phyloP scores from a whole-genome alignment of 2,797 vertebrate genomes.

The Heterohyrax brucei region DNA sequence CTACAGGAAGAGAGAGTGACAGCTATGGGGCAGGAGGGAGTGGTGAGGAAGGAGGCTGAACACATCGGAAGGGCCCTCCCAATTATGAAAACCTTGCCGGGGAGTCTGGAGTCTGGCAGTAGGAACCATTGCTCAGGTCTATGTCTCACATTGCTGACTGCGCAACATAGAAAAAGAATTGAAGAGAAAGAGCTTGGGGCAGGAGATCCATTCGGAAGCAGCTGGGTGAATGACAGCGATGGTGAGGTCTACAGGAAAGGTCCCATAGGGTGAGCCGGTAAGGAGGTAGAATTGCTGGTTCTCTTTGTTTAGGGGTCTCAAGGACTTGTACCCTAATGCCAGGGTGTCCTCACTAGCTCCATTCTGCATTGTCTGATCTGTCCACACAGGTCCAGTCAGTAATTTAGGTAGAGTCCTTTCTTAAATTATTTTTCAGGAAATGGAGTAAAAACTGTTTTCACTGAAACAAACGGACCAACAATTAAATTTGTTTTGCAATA shows the following conservation, averaged over 20 bases:
- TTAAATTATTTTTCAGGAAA: constrained; percentile 12
- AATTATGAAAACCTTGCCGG: accelerated
- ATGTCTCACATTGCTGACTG: background rate
- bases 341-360: background rate
- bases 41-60: background rate
- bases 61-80: too few relatives aligned
- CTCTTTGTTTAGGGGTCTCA: background rate
- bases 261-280: background rate
- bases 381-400: background rate
- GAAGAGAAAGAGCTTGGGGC: background rate
- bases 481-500: background rate
- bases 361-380: background rate
- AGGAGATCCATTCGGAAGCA: background rate
- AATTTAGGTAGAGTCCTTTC: background rate
- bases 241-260: background rate
- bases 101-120: background rate
- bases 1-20: background rate
- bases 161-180: accelerated
- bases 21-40: background rate
- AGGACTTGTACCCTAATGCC: background rate
- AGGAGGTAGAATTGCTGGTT: background rate
- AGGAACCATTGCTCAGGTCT: background rate
- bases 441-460: background rate
- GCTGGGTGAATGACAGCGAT: accelerated
- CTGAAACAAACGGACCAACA: background rate